These are phyloP conservation scores for Galeopterus variegatus DNA, from an alignment of 2,113 vertebrate species.

Conservation along the genomic window DNA sequence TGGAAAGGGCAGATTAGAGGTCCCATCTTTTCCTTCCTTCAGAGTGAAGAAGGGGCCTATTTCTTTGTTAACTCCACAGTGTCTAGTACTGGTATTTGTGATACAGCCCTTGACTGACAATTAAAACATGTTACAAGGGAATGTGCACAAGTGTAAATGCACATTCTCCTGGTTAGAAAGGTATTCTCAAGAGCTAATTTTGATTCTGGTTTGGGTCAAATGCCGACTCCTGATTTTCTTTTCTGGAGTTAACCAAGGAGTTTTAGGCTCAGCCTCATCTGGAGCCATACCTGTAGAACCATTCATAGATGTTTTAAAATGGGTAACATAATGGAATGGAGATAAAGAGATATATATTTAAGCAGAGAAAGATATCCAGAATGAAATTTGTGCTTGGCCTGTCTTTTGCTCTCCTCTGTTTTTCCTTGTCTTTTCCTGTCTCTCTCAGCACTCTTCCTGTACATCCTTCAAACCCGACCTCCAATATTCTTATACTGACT, in stretches of 20 bases:
- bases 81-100: not conserved
- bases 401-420: not conserved
- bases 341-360: not conserved
- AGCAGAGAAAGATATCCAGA: not conserved
- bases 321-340: not conserved
- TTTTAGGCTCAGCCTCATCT: not conserved
- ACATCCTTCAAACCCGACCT: not conserved
- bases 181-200: not conserved
- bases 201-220: not conserved
- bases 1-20: slow-evolving; percentile 42
- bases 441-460: not conserved
- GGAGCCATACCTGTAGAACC: not conserved
- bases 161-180: not conserved
- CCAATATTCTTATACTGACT: not conserved
- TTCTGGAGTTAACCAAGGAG: not conserved
- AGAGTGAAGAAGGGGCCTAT: not conserved
- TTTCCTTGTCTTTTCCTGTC: not conserved
- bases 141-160: not conserved
- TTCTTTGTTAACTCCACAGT: not conserved
- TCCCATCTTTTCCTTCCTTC: not conserved
- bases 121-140: not conserved
- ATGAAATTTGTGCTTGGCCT: not conserved
- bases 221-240: not conserved
- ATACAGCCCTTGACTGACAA: not conserved
- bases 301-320: not conserved